Conservation (phyloP, 1,140 invertebrate genomes). For the Antheraea mylitta region DNA sequence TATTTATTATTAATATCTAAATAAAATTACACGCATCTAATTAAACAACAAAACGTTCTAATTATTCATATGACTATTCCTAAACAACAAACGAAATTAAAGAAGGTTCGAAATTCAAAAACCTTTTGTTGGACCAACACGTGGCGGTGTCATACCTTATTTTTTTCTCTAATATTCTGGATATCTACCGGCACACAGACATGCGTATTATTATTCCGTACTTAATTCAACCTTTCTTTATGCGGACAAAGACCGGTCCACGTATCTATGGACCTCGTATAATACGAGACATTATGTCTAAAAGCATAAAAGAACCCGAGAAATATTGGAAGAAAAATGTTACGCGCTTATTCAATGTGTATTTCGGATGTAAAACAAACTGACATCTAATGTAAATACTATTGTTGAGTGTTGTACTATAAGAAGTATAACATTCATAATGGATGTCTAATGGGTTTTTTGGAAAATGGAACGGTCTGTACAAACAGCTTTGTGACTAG, state of each 20-base stretch:
- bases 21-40: not conserved
- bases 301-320: conserved; percentile 55
- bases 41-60: not conserved
- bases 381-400: conserved; percentile 78
- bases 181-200: conserved; percentile 58
- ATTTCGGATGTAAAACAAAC: conserved; percentile 76
- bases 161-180: conserved; percentile 45
- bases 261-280: conserved; percentile 60
- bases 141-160: conserved; percentile 66
- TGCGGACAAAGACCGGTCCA: conserved; percentile 54
- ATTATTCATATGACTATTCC: not conserved
- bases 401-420: conserved; percentile 67
- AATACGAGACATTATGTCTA: conserved; percentile 64
- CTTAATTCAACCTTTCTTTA: conserved; percentile 68
- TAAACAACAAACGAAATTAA: conserved; percentile 14
- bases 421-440: conserved; percentile 67
- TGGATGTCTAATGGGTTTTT: conserved; percentile 66
- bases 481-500: conserved; percentile 28
- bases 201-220: conserved; percentile 66
- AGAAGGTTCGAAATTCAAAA: conserved; percentile 44
- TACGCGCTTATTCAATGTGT: conserved; percentile 65
- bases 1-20: too few relatives aligned
- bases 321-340: conserved; percentile 62
- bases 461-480: conserved; percentile 45
- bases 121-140: conserved; percentile 53